phyloP scores from a whole-genome alignment of 2,888 invertebrate genomes.

The Cantharis rustica region DNA sequence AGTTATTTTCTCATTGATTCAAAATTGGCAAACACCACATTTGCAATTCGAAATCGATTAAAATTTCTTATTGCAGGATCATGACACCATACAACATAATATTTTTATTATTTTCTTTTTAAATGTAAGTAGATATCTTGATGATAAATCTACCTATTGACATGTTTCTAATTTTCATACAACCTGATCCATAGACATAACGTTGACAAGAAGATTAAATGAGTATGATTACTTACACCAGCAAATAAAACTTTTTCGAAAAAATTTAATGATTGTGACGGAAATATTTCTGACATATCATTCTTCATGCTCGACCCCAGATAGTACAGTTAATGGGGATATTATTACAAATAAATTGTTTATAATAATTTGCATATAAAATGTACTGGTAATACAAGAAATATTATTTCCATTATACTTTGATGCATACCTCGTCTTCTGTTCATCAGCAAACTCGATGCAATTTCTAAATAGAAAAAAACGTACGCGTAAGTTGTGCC shows the following conservation, averaged over 20 bases:
- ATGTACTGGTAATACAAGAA: slow-evolving; percentile 29
- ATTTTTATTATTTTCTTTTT: background rate
- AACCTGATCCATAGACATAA: background rate
- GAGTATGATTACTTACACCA: background rate
- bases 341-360: slow-evolving; percentile 11
- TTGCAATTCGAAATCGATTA: background rate
- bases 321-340: slow-evolving; percentile 13
- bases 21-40: background rate
- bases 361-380: slow-evolving; percentile 37
- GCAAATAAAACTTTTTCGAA: background rate
- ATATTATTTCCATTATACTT: slow-evolving; percentile 26
- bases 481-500: background rate
- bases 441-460: slow-evolving; percentile 23
- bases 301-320: slow-evolving; percentile 20
- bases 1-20: too few species aligned
- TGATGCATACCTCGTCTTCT: slow-evolving; percentile 20
- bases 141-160: background rate
- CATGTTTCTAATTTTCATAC: background rate
- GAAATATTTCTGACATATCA: slow-evolving; percentile 31
- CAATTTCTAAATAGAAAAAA: slow-evolving; percentile 27
- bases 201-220: slow-evolving; percentile 1
- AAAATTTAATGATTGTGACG: slow-evolving; percentile 16
- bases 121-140: background rate
- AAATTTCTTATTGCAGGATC: background rate
- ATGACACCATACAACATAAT: background rate